Conservation (phyloP, 2,888 invertebrate genomes). For the Eueremaeus valkanovi region DNA sequence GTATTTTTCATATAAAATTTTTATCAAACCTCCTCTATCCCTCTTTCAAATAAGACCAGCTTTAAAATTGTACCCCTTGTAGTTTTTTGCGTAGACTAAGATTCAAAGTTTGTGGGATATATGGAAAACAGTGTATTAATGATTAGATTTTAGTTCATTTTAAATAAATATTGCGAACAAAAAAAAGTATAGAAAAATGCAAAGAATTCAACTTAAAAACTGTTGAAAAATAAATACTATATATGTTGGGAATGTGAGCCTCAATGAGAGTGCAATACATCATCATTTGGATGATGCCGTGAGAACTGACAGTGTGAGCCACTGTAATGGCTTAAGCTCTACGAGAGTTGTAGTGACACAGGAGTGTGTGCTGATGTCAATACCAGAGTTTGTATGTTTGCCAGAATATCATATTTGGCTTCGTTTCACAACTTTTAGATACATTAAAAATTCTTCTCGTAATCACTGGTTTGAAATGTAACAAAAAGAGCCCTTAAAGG, state of each 20-base stretch:
- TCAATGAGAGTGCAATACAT: neutral
- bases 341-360: neutral
- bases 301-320: neutral
- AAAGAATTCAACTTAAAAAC: neutral
- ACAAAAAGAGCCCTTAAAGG: conserved; percentile 26
- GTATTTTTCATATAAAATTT: too few species aligned
- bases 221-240: neutral
- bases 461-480: conserved; percentile 4
- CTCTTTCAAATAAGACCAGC: too few species aligned
- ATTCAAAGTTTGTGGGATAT: too few species aligned
- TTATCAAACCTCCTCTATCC: too few species aligned
- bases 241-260: neutral
- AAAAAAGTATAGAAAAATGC: neutral
- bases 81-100: too few species aligned
- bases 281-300: neutral
- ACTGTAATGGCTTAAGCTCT: neutral
- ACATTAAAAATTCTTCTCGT: conserved; percentile 4
- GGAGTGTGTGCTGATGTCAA: conserved; percentile 5
- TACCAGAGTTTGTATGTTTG: conserved; percentile 3
- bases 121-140: too few species aligned
- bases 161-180: neutral
- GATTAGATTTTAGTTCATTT: neutral
- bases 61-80: too few species aligned
- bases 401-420: conserved; percentile 2
- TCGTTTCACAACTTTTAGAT: conserved; percentile 2